Percentiles rank a stretch among this genome's conserved stretches.
These are phyloP conservation scores for Oryzaephilus surinamensis DNA, from an alignment of 1,140 invertebrate species.

Conservation along the genomic window DNA sequence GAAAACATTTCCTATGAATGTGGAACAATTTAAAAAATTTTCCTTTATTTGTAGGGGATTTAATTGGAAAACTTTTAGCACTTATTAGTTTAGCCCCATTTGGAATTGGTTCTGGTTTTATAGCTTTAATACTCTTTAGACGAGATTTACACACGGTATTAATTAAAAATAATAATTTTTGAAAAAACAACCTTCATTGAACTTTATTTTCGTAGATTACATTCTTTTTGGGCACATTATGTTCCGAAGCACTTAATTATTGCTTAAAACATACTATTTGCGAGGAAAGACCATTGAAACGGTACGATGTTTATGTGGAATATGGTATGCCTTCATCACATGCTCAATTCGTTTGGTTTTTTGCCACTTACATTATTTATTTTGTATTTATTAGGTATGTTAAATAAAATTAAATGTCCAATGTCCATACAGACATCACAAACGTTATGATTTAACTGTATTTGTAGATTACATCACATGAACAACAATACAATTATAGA, in stretches of 20 bases:
- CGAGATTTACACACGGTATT: conserved; percentile 80
- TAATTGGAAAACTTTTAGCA: conserved; percentile 67
- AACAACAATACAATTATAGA: conserved; percentile 65
- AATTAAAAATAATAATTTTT: too few species aligned
- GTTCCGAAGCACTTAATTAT: conserved; percentile 74
- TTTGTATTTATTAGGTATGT: conserved; percentile 79
- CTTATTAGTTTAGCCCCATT: conserved; percentile 73
- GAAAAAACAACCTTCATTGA: conserved; percentile 2
- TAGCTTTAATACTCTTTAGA: conserved; percentile 77
- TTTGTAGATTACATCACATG: conserved; percentile 66
- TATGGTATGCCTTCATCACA: conserved; percentile 94
- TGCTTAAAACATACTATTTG: conserved; percentile 73
- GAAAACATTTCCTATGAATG: too few species aligned
- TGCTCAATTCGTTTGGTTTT: conserved; percentile 89
- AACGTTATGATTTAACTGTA: conserved; percentile 12
- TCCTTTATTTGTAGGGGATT: conserved; percentile 68
- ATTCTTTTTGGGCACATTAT: conserved; percentile 68
- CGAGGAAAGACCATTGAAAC: conserved; percentile 62
- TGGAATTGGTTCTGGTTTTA: conserved; percentile 69
- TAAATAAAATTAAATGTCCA: background rate
- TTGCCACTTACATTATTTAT: conserved; percentile 72
- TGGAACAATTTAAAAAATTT: background rate
- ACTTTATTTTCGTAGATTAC: conserved; percentile 46
- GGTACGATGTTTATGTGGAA: conserved; percentile 63
- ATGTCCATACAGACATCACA: background rate